Conservation (phyloP, 35 echinoderm and acorn worm genomes). For the Ptychodera flava region DNA sequence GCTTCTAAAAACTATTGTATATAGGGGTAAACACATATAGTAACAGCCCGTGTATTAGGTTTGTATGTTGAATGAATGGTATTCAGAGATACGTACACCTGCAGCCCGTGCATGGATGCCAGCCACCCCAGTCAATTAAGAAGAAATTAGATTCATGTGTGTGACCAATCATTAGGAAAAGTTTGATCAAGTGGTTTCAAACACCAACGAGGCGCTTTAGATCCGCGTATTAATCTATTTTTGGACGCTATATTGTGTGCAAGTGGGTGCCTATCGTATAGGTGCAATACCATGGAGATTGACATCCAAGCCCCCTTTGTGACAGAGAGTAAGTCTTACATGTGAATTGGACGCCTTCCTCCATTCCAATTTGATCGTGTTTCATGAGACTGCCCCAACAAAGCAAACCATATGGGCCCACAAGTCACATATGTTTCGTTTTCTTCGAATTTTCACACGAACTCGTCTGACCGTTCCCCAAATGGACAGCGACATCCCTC, state of each 20-base stretch:
- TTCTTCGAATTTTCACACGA: not conserved
- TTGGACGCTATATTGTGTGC: not conserved
- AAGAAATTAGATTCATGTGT: conserved; percentile 10
- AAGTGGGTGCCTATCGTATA: not conserved
- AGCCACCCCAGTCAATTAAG: conserved; percentile 15
- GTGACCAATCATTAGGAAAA: conserved; percentile 26
- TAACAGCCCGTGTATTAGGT: conserved; percentile 19
- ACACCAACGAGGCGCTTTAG: not conserved
- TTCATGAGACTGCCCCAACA: not conserved
- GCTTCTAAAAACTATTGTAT: conserved; percentile 21
- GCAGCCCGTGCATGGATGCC: conserved; percentile 1
- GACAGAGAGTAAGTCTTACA: not conserved
- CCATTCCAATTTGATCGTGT: not conserved
- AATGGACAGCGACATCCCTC: not conserved
- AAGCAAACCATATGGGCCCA: not conserved
- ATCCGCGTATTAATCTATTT: not conserved
- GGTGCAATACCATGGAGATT: not conserved
- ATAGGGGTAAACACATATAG: conserved; percentile 26
- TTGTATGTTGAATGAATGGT: conserved; percentile 24
- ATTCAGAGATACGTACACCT: conserved; percentile 12
- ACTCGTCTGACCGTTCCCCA: not conserved
- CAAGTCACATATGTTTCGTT: not conserved
- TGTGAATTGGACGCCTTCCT: not conserved
- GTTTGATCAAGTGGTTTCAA: conserved; percentile 5
- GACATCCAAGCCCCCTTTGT: not conserved